Percentiles rank a stretch among this genome's conserved stretches.
Evolutionary conservation across 2,888 invertebrate species (phyloP).

Genomic region (Orchestes rusci): DNA sequence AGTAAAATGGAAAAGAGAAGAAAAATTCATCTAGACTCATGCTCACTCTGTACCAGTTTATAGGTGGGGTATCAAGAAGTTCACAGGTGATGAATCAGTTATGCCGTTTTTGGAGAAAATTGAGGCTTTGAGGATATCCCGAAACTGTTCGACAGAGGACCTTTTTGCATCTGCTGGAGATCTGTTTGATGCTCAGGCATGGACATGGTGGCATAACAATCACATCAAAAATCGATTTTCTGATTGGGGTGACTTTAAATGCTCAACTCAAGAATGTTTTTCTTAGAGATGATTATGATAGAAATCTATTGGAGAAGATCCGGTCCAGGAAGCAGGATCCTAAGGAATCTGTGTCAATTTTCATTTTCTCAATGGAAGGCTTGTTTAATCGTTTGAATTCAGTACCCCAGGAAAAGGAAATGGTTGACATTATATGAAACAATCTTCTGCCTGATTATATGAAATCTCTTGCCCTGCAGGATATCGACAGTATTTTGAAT

Average conservation of each 20-base stretch:
- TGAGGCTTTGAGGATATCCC: background rate
- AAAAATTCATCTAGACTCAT: too few relatives aligned
- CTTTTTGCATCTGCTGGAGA: conserved; percentile 2
- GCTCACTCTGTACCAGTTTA: background rate
- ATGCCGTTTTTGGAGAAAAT: conserved; percentile 8
- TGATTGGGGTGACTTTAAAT: conserved; percentile 7
- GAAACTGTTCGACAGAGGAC: conserved; percentile 1
- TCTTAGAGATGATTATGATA: background rate
- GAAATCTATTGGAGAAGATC: background rate
- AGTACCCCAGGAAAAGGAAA: background rate
- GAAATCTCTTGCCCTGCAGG: conserved; percentile 1
- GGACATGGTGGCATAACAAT: too few relatives aligned
- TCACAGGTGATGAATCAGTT: background rate
- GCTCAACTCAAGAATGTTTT: background rate
- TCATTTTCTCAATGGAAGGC: conserved; percentile 1
- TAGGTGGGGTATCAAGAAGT: too few relatives aligned
- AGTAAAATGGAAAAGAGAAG: too few relatives aligned
- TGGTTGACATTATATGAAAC: background rate
- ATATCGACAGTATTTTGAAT: conserved; percentile 1
- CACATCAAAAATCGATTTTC: too few relatives aligned
- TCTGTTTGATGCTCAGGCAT: conserved; percentile 1
- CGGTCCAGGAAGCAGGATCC: background rate
- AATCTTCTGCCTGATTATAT: conserved; percentile 8
- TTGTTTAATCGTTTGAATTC: background rate
- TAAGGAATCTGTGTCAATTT: background rate